Percentiles rank a stretch among this genome's conserved stretches.
Conservation (phyloP, 2,888 invertebrate species). For the Rhaphigaster nebulosa region DNA sequence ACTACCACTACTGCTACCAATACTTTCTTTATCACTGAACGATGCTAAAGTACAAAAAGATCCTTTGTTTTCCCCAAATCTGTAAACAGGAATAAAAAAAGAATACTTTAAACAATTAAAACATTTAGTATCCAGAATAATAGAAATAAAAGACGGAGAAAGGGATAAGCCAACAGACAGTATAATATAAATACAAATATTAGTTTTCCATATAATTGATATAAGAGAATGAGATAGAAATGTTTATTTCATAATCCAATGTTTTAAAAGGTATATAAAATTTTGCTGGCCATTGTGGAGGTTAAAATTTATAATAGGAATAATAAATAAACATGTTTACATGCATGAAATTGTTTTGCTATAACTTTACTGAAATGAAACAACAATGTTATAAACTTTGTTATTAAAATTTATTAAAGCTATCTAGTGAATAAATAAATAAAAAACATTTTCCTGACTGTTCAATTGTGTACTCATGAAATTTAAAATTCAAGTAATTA, state of each 20-base stretch:
- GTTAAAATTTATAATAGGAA: background rate
- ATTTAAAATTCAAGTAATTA: background rate
- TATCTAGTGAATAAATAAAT: background rate
- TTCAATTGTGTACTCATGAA: background rate
- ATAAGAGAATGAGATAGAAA: background rate
- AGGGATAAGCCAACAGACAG: background rate
- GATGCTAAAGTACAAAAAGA: constrained; percentile 69
- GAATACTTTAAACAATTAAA: background rate
- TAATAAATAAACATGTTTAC: background rate
- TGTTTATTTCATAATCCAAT: background rate
- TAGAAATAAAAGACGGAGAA: background rate
- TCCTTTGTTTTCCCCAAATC: constrained; percentile 69
- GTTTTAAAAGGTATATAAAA: no score
- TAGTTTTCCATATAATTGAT: background rate
- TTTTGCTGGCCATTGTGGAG: no score
- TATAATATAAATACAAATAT: background rate
- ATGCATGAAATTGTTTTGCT: background rate
- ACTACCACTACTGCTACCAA: constrained; percentile 62
- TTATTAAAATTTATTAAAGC: background rate
- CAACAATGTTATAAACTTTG: no score
- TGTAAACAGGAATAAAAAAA: constrained; percentile 64
- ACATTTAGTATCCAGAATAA: background rate
- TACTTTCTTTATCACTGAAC: constrained; percentile 65
- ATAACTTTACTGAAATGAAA: background rate
- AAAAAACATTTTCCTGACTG: background rate